Base-by-base conservation (phyloP, 2,797 vertebrate genomes). In the Diplodus puntazzo region DNA sequence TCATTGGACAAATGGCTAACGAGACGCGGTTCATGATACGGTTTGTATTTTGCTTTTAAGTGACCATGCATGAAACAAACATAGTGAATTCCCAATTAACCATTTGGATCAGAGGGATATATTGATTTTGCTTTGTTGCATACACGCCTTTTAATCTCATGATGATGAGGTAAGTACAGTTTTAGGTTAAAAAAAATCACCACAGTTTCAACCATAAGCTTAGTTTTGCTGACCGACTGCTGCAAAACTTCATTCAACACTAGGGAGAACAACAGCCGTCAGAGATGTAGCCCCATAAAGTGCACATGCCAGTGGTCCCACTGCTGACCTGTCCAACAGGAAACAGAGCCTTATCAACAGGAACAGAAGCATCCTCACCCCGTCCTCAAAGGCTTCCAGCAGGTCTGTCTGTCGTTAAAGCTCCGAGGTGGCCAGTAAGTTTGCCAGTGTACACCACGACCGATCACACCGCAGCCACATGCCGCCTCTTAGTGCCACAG, bases 291-390 rank as follows among this genome's bases (percentile, higher is more conserved):
- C 30, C 30, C 55, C 77, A 54, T 59, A 55, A 74, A 90, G 30
- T 20, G 39, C 50, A 78, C 66, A 80, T 63, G 72, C 66, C 69
- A 61, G 25, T 25, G 18, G 73, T 87, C 69, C 81, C 73, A 59
- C 11, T 34, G 46, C 70, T 80, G 80, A 89, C 81, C 83, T 61
- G 67, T 77, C 58, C 71, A 39, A 60, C 82, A 91, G 93, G 93
- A 93, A 88, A 67, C 73, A 18, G 66, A 60, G 77, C 18, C 72
- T 92, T 91, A 92, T 93, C 91, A 88, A 90, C 88, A 88, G 90
- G 75, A 92, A 87, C 80, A 88, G 71, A 67, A 83, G 79, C 87
- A 77, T 89, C 89, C 90, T 87, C 84, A 55, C 57, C 46, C 81
- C 12, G 42, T 79, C 81, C 88, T 88, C 86, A 80, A 80, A 87